Conservation (phyloP, 2,888 invertebrate genomes). For the Cephus pulcher region DNA sequence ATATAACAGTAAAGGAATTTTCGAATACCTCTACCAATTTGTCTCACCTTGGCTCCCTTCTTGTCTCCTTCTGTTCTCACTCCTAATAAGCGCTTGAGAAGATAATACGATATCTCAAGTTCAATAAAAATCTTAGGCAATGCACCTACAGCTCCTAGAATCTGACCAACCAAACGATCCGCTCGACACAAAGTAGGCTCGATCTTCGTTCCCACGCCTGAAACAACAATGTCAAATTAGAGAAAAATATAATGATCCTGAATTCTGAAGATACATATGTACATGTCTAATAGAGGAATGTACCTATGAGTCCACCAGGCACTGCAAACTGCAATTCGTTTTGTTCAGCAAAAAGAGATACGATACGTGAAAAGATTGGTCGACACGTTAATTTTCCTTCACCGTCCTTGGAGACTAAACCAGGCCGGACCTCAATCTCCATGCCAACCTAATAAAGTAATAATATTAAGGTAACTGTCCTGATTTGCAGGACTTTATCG, state of each 20-base stretch:
- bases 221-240: conserved; percentile 19
- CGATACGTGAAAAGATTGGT: conserved; percentile 96
- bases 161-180: conserved; percentile 95
- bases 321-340: conserved; percentile 99
- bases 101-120: conserved; percentile 97
- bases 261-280: background rate
- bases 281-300: background rate
- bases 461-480: conserved; percentile 1
- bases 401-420: conserved; percentile 95
- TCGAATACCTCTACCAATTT: background rate
- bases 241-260: background rate
- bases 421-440: conserved; percentile 98
- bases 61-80: conserved; percentile 99
- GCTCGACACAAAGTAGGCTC: conserved; percentile 99
- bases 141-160: conserved; percentile 95
- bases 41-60: conserved; percentile 91
- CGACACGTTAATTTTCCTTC: conserved; percentile 96
- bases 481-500: background rate
- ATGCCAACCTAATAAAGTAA: conserved; percentile 80
- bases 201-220: conserved; percentile 96
- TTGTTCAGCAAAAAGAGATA: conserved; percentile 97
- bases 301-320: conserved; percentile 97
- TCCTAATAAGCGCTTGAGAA: conserved; percentile 94
- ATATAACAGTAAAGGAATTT: background rate
- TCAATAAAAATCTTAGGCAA: conserved; percentile 98